These are phyloP conservation scores for Octopus sinensis DNA, from an alignment of 1,140 invertebrate species.

Conservation along the genomic window DNA sequence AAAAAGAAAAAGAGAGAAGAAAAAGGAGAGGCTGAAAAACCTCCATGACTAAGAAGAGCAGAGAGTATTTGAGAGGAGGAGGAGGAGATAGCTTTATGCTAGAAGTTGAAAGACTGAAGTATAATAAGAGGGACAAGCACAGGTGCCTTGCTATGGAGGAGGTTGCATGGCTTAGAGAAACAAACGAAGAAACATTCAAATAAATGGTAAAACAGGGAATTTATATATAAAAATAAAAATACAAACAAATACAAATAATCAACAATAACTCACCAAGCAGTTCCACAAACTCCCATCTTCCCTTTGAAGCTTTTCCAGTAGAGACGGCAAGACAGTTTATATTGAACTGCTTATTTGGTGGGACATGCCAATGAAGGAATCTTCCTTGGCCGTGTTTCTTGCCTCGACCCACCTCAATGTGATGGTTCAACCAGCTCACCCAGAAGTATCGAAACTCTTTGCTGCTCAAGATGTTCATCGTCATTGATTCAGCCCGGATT, in stretches of 20 bases:
- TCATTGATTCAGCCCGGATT: slow-evolving; percentile 41
- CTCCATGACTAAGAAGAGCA: too few relatives aligned
- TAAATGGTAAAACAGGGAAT: too few relatives aligned
- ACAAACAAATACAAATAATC: not conserved
- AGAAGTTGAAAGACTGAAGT: too few relatives aligned
- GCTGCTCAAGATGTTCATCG: slow-evolving; percentile 42
- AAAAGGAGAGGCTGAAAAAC: too few relatives aligned
- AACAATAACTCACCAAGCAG: slow-evolving; percentile 39
- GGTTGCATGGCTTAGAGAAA: too few relatives aligned
- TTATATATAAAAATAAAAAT: not conserved
- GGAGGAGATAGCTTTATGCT: too few relatives aligned
- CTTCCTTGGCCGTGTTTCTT: slow-evolving; percentile 43
- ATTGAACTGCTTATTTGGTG: slow-evolving; percentile 42
- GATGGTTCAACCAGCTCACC: slow-evolving; percentile 46
- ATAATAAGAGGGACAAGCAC: too few relatives aligned
- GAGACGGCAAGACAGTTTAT: slow-evolving; percentile 52
- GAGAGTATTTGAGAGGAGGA: too few relatives aligned
- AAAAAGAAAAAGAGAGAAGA: too few relatives aligned
- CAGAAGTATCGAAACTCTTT: slow-evolving; percentile 50
- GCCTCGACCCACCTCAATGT: slow-evolving; percentile 48
- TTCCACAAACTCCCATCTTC: slow-evolving; percentile 55
- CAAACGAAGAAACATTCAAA: too few relatives aligned
- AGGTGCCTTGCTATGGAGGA: too few relatives aligned
- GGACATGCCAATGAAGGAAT: slow-evolving; percentile 48
- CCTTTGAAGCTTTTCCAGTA: slow-evolving; percentile 44